Conservation (phyloP, 2,113 vertebrate genomes). For the Leucoraja erinaceus region DNA sequence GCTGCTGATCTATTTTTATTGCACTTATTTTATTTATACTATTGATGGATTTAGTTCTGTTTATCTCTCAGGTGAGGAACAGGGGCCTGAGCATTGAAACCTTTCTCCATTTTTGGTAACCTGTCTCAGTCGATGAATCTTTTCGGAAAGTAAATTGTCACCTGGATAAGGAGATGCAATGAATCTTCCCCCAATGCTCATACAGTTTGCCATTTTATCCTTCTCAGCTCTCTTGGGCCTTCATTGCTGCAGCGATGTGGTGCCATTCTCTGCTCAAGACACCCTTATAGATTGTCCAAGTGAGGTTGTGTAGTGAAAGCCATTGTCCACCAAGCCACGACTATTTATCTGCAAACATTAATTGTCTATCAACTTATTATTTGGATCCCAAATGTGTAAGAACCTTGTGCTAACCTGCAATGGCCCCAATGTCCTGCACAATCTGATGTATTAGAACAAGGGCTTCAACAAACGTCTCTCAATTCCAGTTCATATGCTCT, state of each 20-base stretch:
- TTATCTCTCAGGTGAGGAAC: background rate
- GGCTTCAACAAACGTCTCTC: background rate
- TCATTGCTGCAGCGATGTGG: background rate
- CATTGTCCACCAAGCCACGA: background rate
- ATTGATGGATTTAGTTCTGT: background rate
- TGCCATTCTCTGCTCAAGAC: background rate
- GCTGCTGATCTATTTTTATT: too few species aligned
- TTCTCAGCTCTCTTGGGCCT: background rate
- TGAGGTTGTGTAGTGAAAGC: background rate
- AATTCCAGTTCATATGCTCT: background rate
- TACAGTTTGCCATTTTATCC: background rate
- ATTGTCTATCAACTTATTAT: background rate
- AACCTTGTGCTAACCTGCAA: background rate
- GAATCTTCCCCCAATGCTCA: background rate
- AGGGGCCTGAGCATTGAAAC: background rate
- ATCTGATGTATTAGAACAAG: background rate
- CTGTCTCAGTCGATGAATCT: background rate
- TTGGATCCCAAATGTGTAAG: background rate
- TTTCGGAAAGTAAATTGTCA: background rate
- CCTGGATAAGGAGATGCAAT: background rate
- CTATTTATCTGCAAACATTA: background rate
- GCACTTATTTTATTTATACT: background rate
- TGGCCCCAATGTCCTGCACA: too few species aligned
- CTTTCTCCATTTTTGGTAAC: background rate
- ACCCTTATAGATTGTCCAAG: background rate